Base-by-base conservation (phyloP, 2,797 vertebrate species). In the Alosa sapidissima region DNA sequence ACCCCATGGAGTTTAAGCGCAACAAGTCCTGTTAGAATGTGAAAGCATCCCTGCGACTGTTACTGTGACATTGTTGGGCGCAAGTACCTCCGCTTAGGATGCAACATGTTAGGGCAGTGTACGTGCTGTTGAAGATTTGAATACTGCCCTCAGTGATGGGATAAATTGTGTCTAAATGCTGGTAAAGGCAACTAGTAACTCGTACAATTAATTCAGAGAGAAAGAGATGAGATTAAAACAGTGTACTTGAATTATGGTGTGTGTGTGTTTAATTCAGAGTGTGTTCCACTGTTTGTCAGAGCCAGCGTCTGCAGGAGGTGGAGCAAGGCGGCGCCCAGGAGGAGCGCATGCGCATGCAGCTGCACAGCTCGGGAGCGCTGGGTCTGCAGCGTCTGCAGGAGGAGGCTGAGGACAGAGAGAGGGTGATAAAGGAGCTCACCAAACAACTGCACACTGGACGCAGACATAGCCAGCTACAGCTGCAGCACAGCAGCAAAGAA, bases 351-450 rank as follows among this genome's bases (percentile, higher is more conserved):
- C 88, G 88, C 65, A 91, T 93, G 91, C 91, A 94, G 89, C 85
- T 95, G 83, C 88, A 92, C 51, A 19, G 9, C n/a, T 86, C 90
- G 36, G 92, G 92, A 75, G 86, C 88, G 83, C 89, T 91, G 90
- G 94, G 86, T n/a, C 83, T 91, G 89, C 91, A 95, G 84, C 95
- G 91, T 78, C 88, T 96, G 86, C 90, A 93, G 88, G 89, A 90
- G 33, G 93, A 95, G 0, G 28, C 91, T 81, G 90, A 89, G 85
- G 90, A 93, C 49, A 93, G 94, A 85, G 92, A 95, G 28, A 83
- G 89, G 19, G 90, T 82, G 36, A 88, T 95, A 58, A 90, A 91
- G 81, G 87, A 78, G 2, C 88, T 95, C 5, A 89, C 90, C 0
- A 90, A 92, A 52, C 93, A 96, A 90, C 90, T 93, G 1, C 89